A percentile compares a stretch with the other conserved stretches of the same genome.
Conservation (phyloP, 64 coral and sea anemone species). For the Astreopora myriophthalma region DNA sequence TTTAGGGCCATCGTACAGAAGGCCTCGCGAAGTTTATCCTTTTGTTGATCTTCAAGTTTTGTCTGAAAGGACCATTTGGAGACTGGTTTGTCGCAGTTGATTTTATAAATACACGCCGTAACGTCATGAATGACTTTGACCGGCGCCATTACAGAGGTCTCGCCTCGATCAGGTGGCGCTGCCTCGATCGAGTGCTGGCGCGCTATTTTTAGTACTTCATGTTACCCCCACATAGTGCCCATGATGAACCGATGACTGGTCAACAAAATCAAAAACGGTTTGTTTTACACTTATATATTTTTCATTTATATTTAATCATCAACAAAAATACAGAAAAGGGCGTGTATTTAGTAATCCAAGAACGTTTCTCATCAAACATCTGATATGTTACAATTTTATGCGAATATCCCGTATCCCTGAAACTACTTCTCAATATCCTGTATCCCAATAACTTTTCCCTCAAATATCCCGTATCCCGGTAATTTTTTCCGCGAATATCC, state of each 20-base stretch:
- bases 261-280: constrained; percentile 34
- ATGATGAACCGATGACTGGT: constrained; percentile 36
- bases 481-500: constrained; percentile 16
- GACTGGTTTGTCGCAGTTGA: too few species aligned
- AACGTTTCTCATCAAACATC: constrained; percentile 14
- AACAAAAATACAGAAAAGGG: constrained; percentile 10
- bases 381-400: constrained; percentile 34
- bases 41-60: too few species aligned
- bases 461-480: not conserved
- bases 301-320: constrained; percentile 1
- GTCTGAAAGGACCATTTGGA: too few species aligned
- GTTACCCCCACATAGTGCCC: constrained; percentile 22
- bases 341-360: constrained; percentile 6
- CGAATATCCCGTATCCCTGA: constrained; percentile 34
- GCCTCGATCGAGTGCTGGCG: constrained; percentile 16
- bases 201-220: constrained; percentile 19
- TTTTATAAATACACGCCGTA: too few species aligned
- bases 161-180: not conserved
- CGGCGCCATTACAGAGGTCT: too few species aligned
- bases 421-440: constrained; percentile 10
- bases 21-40: too few species aligned
- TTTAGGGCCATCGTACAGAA: too few species aligned
- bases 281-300: constrained; percentile 42
- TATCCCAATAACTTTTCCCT: constrained; percentile 8
- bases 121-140: too few species aligned